Evolutionary conservation across 2,797 vertebrate genomes (phyloP).

Genomic region (Crax fasciolata): DNA sequence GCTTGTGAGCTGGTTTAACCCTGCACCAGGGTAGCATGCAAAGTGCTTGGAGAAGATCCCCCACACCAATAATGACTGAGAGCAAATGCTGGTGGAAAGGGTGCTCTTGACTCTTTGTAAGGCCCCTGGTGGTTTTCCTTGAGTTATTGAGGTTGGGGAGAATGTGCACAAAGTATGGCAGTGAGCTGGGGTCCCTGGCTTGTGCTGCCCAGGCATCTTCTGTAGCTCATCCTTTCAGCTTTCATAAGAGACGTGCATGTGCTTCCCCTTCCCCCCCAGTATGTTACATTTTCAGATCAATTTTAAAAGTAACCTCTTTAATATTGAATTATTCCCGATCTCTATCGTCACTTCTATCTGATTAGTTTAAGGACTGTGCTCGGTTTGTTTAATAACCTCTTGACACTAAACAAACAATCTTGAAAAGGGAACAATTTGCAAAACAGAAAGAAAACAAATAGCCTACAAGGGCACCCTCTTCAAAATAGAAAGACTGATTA

Average conservation of each 20-base stretch:
- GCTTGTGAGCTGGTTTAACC: not conserved
- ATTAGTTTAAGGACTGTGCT: conserved; percentile 81
- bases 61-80: not conserved
- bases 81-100: not conserved
- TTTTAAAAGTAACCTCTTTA: conserved; percentile 79
- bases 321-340: conserved; percentile 77
- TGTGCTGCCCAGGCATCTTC: not conserved
- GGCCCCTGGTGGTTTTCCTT: not conserved
- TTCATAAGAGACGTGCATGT: not conserved
- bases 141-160: not conserved
- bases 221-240: conserved; percentile 17
- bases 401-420: conserved; percentile 84
- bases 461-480: conserved; percentile 77
- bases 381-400: conserved; percentile 84
- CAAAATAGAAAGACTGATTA: conserved; percentile 76
- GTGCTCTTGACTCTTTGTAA: not conserved
- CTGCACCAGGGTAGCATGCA: rapidly evolving
- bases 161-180: not conserved
- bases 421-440: conserved; percentile 82
- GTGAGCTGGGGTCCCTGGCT: not conserved
- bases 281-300: conserved; percentile 69
- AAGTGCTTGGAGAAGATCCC: not conserved
- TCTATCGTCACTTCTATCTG: conserved; percentile 70
- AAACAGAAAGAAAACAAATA: conserved; percentile 84
- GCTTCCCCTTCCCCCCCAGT: not conserved